Evolutionary conservation across 2,113 vertebrate genomes (phyloP), one percentile per base, ranked within the genome.

Genomic region (Papio anubis): DNA sequence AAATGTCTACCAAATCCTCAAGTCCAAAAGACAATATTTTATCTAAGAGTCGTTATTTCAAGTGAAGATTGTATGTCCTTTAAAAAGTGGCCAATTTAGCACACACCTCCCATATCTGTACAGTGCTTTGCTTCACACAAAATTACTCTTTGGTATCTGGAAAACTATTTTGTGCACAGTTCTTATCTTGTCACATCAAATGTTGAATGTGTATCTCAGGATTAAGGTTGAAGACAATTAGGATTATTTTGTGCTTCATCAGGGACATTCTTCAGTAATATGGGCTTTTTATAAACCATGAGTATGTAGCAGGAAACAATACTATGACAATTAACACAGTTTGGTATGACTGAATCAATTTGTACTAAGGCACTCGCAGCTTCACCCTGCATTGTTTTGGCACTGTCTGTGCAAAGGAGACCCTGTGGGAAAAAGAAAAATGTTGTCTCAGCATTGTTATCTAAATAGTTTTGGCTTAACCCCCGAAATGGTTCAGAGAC

Each of bases 291-390:
- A 55, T 10, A 11, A 66, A n/a, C 13, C 0, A 12, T 4, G 64
- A 16, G 2, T 4, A 1, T 2, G 11, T 48, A 55, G n/a, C 45
- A 23, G 27, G 0, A 5, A 21, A 3, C 3, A 50, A 12, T 8
- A 12, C 9, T 16, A 3, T 0, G 14, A 48, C 16, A 68, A 17
- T 0, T 1, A n/a, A 4, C 55, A 64, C 1, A 0, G 11, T 9
- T 30, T 8, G 23, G 25, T 2, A 38, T 43, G 21, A 30, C 32
- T 32, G 40, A 87, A 30, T 12, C 10, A 6, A 40, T 40, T 12
- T 35, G 25, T 12, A 14, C 45, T 30, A 1, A 38, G 61, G 35
- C 17, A 48, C 12, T 40, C 3, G 1, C 10, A 32, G 40, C 6
- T 14, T 70, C 43, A 45, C 13, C 25, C 50, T 40, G 20, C 5